A percentile compares a stretch with the other conserved stretches of the same genome.
Conservation (phyloP, 2,113 vertebrate species). For the Melanotaenia duboulayi region DNA sequence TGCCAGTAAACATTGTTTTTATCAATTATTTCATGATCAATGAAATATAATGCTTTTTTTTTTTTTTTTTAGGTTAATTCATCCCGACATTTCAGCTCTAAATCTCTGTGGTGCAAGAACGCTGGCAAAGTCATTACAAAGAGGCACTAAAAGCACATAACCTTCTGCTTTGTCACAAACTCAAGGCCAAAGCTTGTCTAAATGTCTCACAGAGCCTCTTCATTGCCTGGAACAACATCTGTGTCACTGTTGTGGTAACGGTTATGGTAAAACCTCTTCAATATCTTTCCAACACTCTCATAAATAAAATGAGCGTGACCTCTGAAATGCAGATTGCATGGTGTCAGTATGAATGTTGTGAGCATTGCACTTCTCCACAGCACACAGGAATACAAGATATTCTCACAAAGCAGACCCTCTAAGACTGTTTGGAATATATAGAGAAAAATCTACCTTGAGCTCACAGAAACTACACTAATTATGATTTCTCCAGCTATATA, state of each 20-base stretch:
- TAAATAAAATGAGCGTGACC: conserved; percentile 57
- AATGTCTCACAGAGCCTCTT: conserved; percentile 41
- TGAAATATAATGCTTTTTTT: conserved; percentile 64
- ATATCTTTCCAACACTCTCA: conserved; percentile 54
- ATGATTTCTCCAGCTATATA: no score
- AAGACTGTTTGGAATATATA: not conserved
- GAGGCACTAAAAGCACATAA: conserved; percentile 38
- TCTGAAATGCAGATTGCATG: conserved; percentile 55
- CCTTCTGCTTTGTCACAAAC: conserved; percentile 38
- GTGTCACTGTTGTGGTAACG: conserved; percentile 68
- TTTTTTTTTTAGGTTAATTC: conserved; percentile 66
- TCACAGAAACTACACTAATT: no score
- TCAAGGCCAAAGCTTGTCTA: conserved; percentile 31
- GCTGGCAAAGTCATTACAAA: conserved; percentile 52
- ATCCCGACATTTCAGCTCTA: conserved; percentile 68
- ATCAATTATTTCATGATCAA: conserved; percentile 76
- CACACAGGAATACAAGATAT: conserved; percentile 31
- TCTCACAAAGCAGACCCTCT: conserved; percentile 8
- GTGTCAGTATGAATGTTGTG: conserved; percentile 30
- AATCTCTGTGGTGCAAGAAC: conserved; percentile 41
- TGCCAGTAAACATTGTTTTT: conserved; percentile 66
- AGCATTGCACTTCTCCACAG: conserved; percentile 28
- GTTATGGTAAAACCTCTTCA: conserved; percentile 49
- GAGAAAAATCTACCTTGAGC: no score
- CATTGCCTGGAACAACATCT: conserved; percentile 62